These are phyloP conservation scores for Regulus satrapa DNA, from an alignment of 2,113 vertebrate genomes.

Conservation along the genomic window DNA sequence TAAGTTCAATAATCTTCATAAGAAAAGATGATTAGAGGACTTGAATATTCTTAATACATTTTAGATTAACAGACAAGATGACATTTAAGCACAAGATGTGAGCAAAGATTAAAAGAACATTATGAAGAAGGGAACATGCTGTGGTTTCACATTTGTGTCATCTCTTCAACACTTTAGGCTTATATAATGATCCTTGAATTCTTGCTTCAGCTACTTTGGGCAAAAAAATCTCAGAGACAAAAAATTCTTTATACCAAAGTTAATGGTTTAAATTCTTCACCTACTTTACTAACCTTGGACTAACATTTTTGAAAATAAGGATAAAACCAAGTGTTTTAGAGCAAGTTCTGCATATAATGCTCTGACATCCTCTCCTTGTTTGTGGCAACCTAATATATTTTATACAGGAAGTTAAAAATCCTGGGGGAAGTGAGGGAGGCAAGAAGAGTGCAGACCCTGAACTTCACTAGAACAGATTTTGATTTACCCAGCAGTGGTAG, in stretches of 20 bases:
- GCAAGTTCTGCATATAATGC: background rate
- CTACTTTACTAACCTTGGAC: background rate
- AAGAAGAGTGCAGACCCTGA: background rate
- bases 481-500: background rate
- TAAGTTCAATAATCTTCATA: slow-evolving; percentile 28
- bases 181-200: background rate
- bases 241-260: background rate
- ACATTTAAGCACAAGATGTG: slow-evolving; percentile 1
- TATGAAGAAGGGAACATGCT: background rate
- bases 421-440: background rate
- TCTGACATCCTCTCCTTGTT: background rate
- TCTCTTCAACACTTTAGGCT: background rate
- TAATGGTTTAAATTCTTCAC: background rate
- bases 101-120: slow-evolving; percentile 32
- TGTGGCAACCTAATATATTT: background rate
- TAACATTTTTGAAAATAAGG: background rate
- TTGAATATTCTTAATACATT: slow-evolving; percentile 28
- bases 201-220: background rate
- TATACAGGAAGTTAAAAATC: background rate
- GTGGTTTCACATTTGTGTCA: background rate
- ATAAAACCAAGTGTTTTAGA: background rate
- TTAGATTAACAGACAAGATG: slow-evolving; percentile 33
- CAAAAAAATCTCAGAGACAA: background rate
- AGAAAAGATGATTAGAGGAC: background rate
- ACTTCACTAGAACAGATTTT: background rate